Conservation (phyloP, 2,888 invertebrate species). For the Hololepta plana region DNA sequence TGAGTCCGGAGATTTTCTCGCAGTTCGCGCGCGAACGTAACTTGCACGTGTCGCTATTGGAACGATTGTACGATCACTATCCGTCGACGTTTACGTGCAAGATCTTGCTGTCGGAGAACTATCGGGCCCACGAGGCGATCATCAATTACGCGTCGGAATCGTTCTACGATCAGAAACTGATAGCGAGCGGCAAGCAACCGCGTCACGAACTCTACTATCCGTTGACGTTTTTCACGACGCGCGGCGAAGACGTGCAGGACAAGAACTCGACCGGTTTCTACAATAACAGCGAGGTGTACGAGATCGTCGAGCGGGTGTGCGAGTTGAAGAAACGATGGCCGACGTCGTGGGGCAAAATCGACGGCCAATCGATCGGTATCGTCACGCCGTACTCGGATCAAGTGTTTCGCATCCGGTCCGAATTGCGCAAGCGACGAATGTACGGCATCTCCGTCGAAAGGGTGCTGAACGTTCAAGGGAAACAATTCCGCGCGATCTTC, state of each 20-base stretch:
- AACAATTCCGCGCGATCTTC: conserved; percentile 69
- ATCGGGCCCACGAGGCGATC: conserved; percentile 65
- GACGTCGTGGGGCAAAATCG: conserved; percentile 46
- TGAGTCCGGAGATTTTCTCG: conserved; percentile 67
- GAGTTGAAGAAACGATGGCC: conserved; percentile 62
- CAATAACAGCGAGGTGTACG: conserved; percentile 66
- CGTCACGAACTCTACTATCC: conserved; percentile 53
- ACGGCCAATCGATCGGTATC: conserved; percentile 66
- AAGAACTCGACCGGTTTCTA: conserved; percentile 61
- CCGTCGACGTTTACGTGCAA: conserved; percentile 57
- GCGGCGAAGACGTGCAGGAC: conserved; percentile 66
- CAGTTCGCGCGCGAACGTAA: conserved; percentile 51
- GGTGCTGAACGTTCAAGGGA: conserved; percentile 73
- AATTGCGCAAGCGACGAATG: conserved; percentile 53
- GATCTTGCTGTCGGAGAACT: conserved; percentile 65
- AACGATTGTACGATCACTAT: conserved; percentile 61
- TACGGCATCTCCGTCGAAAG: conserved; percentile 64
- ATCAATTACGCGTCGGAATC: conserved; percentile 65
- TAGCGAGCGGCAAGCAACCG: conserved; percentile 53
- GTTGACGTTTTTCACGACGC: conserved; percentile 61
- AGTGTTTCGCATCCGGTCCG: conserved; percentile 49
- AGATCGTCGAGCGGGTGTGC: conserved; percentile 56
- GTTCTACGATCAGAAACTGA: conserved; percentile 61
- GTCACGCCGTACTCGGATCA: conserved; percentile 74
- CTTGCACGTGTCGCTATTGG: conserved; percentile 54